Evolutionary conservation across 2,113 vertebrate species (phyloP).

Genomic region (Apistogramma diplotaenia): DNA sequence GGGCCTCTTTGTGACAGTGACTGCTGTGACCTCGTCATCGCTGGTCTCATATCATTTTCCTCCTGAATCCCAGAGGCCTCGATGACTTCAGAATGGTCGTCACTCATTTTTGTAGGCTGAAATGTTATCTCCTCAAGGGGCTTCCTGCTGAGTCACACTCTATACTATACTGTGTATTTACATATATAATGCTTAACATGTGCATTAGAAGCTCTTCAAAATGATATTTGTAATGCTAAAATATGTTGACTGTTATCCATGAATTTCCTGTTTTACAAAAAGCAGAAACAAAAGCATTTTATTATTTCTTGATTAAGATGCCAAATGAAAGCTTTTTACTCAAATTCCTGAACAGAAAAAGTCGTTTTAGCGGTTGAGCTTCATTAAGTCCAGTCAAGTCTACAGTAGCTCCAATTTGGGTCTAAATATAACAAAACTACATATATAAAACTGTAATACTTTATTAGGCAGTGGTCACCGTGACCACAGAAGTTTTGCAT

Average conservation of each 20-base stretch:
- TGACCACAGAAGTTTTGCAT: neutral
- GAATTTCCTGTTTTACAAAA: too few relatives aligned
- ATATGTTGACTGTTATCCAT: too few relatives aligned
- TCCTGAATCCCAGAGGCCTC: slow-evolving; percentile 13
- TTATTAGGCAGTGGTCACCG: neutral
- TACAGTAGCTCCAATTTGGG: too few relatives aligned
- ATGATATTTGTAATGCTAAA: too few relatives aligned
- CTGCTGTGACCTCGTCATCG: slow-evolving; percentile 43
- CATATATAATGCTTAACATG: neutral
- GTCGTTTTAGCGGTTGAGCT: neutral
- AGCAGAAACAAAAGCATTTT: too few relatives aligned
- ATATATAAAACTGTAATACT: neutral
- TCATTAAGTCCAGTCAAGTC: too few relatives aligned
- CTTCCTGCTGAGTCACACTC: neutral
- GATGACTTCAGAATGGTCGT: slow-evolving; percentile 11
- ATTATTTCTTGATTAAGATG: neutral
- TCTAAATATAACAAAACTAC: too few relatives aligned
- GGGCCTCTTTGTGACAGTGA: slow-evolving; percentile 1
- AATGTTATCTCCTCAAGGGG: slow-evolving; percentile 18
- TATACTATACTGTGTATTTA: neutral
- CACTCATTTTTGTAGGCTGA: slow-evolving; percentile 4
- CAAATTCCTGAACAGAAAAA: neutral
- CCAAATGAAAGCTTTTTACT: neutral
- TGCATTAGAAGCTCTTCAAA: neutral
- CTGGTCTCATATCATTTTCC: slow-evolving; percentile 26